A percentile compares a stretch with the other conserved stretches of the same genome.
Evolutionary conservation across 1,140 invertebrate species (phyloP).

Genomic region (Rhyzopertha dominica): DNA sequence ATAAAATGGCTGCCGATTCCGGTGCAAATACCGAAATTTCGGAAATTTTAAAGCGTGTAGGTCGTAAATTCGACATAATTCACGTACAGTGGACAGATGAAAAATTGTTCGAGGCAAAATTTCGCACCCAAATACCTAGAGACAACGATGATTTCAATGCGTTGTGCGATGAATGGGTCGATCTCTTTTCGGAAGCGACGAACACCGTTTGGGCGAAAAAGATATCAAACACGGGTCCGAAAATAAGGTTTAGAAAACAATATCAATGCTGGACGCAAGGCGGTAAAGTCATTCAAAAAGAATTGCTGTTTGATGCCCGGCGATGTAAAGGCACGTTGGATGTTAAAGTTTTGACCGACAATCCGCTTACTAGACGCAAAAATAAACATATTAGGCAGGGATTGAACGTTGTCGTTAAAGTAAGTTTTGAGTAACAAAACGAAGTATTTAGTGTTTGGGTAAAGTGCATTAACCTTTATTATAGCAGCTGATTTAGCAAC

Average conservation of each 20-base stretch:
- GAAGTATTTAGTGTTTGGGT: not conserved
- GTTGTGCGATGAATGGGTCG: slow-evolving; percentile 43
- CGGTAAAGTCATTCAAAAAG: slow-evolving; percentile 36
- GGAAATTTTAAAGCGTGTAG: slow-evolving; percentile 30
- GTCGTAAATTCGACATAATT: slow-evolving; percentile 41
- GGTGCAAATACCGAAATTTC: slow-evolving; percentile 27
- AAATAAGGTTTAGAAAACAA: slow-evolving; percentile 43
- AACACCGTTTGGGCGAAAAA: slow-evolving; percentile 44
- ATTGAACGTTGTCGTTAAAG: slow-evolving; percentile 42
- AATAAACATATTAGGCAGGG: slow-evolving; percentile 39
- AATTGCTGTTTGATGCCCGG: slow-evolving; percentile 40
- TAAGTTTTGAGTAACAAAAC: slow-evolving; percentile 20
- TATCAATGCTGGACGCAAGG: slow-evolving; percentile 43
- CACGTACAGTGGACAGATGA: slow-evolving; percentile 38
- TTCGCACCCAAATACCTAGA: slow-evolving; percentile 37
- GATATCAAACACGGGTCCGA: slow-evolving; percentile 43
- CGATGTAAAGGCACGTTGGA: slow-evolving; percentile 41
- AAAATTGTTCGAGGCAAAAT: slow-evolving; percentile 40
- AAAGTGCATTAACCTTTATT: slow-evolving; percentile 4
- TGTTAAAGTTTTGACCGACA: slow-evolving; percentile 42
- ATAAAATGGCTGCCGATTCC: too few species aligned
- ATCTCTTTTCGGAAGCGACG: slow-evolving; percentile 40
- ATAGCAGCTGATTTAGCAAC: too few species aligned
- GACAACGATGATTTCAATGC: slow-evolving; percentile 40
- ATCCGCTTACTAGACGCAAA: slow-evolving; percentile 32